These are phyloP conservation scores for Spilarctia lutea DNA, from an alignment of 2,888 invertebrate genomes.

Conservation along the genomic window DNA sequence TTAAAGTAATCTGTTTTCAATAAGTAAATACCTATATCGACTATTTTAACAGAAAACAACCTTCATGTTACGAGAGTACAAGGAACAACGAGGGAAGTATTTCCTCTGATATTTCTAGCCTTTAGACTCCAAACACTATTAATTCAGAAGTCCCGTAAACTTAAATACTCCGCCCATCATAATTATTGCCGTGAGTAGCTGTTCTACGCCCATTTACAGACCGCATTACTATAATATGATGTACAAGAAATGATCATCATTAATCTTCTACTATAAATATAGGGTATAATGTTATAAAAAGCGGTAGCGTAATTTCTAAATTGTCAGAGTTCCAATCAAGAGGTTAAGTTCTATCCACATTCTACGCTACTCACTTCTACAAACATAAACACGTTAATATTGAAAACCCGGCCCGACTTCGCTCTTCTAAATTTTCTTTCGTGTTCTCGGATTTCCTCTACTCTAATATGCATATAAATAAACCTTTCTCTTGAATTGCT, in stretches of 20 bases:
- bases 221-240: constrained; percentile 14
- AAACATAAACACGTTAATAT: background rate
- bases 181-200: constrained; percentile 19
- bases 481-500: too few species aligned
- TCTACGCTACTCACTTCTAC: background rate
- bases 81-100: background rate
- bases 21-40: too few species aligned
- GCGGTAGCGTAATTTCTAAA: background rate
- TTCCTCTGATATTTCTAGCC: background rate
- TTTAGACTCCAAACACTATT: background rate
- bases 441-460: too few species aligned
- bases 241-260: background rate
- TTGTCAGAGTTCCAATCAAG: background rate
- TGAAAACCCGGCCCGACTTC: too few species aligned
- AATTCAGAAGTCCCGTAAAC: background rate
- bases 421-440: too few species aligned
- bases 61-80: background rate
- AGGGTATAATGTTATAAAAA: background rate
- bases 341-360: too few species aligned
- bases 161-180: constrained; percentile 10
- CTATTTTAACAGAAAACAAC: background rate
- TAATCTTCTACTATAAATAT: background rate
- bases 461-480: too few species aligned
- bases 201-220: constrained; percentile 6
- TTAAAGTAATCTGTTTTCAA: too few species aligned